Evolutionary conservation across 2,888 invertebrate genomes (phyloP).

Genomic region (Drosophila antonietae): DNA sequence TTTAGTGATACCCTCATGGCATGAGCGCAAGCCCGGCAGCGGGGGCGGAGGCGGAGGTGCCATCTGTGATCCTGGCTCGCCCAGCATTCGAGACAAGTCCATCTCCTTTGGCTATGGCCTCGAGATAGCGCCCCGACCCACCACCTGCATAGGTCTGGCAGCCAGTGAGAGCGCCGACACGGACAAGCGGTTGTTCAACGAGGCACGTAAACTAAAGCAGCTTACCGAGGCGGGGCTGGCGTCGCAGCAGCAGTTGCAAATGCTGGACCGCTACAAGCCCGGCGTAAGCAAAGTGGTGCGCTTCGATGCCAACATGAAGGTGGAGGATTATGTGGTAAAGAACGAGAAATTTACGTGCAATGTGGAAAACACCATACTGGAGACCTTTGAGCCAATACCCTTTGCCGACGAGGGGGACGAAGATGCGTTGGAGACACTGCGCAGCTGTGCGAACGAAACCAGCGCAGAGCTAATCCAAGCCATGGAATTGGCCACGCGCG

Average conservation of each 20-base stretch:
- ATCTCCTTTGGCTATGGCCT: constrained; percentile 91
- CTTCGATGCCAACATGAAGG: constrained; percentile 84
- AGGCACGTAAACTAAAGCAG: constrained; percentile 68
- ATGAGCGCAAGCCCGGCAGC: constrained; percentile 87
- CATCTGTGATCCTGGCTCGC: constrained; percentile 84
- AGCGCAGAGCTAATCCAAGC: constrained; percentile 59
- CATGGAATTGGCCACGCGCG: constrained; percentile 54
- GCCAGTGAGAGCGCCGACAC: constrained; percentile 61
- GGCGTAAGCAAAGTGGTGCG: constrained; percentile 85
- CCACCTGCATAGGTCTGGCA: constrained; percentile 87
- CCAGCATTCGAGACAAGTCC: constrained; percentile 90
- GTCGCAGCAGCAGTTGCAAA: constrained; percentile 60
- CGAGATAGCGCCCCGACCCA: constrained; percentile 89
- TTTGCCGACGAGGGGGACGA: constrained; percentile 84
- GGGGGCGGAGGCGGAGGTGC: constrained; percentile 20
- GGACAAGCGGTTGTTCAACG: constrained; percentile 58
- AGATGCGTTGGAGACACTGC: constrained; percentile 69
- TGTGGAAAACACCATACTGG: constrained; percentile 84
- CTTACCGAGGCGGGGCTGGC: constrained; percentile 64
- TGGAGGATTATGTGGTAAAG: constrained; percentile 80
- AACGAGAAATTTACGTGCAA: constrained; percentile 84
- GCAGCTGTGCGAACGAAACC: constrained; percentile 59
- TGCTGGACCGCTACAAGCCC: constrained; percentile 79
- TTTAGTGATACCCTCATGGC: constrained; percentile 88
- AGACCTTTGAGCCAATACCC: constrained; percentile 84